These are phyloP conservation scores for Tetropium fuscum DNA, from an alignment of 2,888 invertebrate species.

Conservation along the genomic window DNA sequence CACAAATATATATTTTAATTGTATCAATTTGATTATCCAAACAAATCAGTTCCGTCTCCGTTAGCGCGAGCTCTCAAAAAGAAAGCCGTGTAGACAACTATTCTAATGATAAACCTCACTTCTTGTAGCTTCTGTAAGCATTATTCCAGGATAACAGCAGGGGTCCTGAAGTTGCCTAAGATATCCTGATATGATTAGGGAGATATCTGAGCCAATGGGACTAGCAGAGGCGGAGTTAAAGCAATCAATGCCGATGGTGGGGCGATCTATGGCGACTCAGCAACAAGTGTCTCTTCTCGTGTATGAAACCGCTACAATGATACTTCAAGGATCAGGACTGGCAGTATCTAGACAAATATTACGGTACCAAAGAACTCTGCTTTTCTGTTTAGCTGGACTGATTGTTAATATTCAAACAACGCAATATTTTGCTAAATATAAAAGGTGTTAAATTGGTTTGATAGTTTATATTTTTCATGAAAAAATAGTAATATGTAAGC, in stretches of 20 bases:
- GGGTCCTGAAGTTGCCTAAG: constrained; percentile 43
- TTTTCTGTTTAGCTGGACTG: constrained; percentile 10
- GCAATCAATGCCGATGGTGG: constrained; percentile 60
- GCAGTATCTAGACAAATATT: background rate
- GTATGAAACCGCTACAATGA: constrained; percentile 39
- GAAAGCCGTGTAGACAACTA: background rate
- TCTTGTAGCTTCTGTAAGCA: constrained; percentile 19
- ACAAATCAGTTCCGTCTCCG: no score
- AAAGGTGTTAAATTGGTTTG: no score
- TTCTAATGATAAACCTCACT: constrained; percentile 12
- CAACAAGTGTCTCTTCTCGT: constrained; percentile 57
- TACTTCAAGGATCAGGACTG: constrained; percentile 36
- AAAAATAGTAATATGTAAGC: no score
- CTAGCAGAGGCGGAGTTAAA: constrained; percentile 59
- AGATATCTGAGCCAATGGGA: constrained; percentile 57
- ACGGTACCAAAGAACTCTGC: constrained; percentile 26
- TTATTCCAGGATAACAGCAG: constrained; percentile 31
- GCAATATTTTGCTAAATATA: no score
- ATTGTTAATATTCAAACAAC: no score
- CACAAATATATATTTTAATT: no score
- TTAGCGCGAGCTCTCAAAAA: constrained; percentile 2
- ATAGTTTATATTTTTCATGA: no score
- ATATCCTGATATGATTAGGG: constrained; percentile 59
- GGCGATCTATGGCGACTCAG: constrained; percentile 58
- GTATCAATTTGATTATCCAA: no score